These are phyloP conservation scores for Thymallus thymallus DNA, from an alignment of 2,113 vertebrate genomes.

Conservation along the genomic window DNA sequence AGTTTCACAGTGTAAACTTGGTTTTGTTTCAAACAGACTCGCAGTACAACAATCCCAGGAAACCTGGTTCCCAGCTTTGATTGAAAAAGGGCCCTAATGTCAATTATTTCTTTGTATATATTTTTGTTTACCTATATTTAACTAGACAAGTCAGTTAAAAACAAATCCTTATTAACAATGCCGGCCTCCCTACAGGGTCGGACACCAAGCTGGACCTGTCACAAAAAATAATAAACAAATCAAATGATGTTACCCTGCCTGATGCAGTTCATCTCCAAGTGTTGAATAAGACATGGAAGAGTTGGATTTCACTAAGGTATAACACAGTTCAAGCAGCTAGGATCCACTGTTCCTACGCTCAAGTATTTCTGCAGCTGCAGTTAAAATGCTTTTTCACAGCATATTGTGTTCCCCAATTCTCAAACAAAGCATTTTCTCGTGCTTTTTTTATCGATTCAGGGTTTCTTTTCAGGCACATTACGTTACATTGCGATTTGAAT, in stretches of 20 bases:
- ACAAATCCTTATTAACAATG: no score
- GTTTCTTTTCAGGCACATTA: background rate
- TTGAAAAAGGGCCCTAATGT: background rate
- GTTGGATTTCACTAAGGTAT: slow-evolving; percentile 33
- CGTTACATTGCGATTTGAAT: background rate
- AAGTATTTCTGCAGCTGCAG: slow-evolving; percentile 44
- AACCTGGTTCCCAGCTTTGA: background rate
- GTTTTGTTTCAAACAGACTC: background rate
- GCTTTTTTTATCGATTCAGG: background rate
- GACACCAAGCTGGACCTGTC: no score
- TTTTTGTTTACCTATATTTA: no score
- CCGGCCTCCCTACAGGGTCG: no score
- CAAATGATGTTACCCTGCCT: no score
- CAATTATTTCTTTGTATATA: no score
- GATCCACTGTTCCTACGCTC: slow-evolving; percentile 11
- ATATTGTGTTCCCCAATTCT: slow-evolving; percentile 20
- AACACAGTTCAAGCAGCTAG: slow-evolving; percentile 6
- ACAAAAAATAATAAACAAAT: no score
- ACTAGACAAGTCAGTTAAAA: no score
- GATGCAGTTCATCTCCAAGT: slow-evolving; percentile 22
- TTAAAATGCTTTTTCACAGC: slow-evolving; percentile 20
- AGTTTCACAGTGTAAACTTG: background rate
- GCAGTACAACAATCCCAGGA: background rate
- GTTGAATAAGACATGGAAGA: slow-evolving; percentile 24
- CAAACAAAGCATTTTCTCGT: slow-evolving; percentile 14